phyloP scores from a whole-genome alignment of 2,797 vertebrate species.

The Coregonus sp. region DNA sequence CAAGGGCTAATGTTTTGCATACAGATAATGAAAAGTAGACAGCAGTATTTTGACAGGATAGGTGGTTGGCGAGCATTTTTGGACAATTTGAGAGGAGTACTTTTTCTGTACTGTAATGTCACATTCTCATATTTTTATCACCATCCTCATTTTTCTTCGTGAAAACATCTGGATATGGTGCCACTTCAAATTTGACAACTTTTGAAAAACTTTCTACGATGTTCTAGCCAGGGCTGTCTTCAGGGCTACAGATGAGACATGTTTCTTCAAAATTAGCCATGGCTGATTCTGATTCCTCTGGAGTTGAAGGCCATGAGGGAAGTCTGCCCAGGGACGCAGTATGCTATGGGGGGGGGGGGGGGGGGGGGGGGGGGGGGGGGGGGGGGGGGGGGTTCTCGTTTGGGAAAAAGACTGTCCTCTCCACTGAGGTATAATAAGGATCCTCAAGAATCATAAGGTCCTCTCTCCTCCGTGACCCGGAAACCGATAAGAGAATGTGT shows the following conservation, averaged over 20 bases:
- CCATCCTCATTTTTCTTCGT: not conserved
- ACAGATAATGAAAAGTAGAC: too few relatives aligned
- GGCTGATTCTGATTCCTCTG: not conserved
- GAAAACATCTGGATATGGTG: too few relatives aligned
- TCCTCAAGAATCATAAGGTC: too few relatives aligned
- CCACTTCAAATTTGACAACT: not conserved
- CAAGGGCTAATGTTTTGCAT: too few relatives aligned
- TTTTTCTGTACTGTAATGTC: not conserved
- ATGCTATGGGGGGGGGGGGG: not conserved
- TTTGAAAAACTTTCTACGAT: not conserved
- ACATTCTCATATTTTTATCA: not conserved
- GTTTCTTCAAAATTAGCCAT: too few relatives aligned
- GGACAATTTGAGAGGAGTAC: not conserved
- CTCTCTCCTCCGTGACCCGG: too few relatives aligned
- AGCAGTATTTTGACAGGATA: not conserved
- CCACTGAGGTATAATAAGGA: too few relatives aligned
- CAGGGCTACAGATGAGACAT: too few relatives aligned
- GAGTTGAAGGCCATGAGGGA: not conserved
- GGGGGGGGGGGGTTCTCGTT: not conserved
- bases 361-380: not conserved
- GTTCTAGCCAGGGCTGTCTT: not conserved
- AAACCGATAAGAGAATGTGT: too few relatives aligned
- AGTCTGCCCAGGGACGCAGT: not conserved
- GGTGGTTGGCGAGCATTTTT: not conserved
- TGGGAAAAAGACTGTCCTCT: too few relatives aligned